These are phyloP conservation scores for Percopsis omiscomaycus DNA, from an alignment of 2,797 vertebrate genomes.

Conservation along the genomic window DNA sequence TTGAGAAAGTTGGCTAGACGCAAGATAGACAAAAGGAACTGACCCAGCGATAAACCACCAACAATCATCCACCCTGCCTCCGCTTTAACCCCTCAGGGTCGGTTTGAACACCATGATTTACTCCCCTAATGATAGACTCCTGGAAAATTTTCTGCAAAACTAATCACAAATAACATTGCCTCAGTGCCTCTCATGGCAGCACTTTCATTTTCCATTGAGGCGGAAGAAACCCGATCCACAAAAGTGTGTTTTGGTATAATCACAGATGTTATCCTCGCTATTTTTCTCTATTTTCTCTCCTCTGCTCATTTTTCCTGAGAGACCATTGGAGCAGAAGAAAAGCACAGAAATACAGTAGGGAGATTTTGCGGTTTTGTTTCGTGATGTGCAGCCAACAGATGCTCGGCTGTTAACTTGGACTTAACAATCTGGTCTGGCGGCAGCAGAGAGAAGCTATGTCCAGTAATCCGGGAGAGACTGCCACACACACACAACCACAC, in stretches of 20 bases:
- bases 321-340: constrained; percentile 40
- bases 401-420: constrained; percentile 43
- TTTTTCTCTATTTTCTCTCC: constrained; percentile 20
- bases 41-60: constrained; percentile 49
- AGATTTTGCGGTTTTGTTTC: constrained; percentile 47
- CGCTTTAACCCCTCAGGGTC: constrained; percentile 58
- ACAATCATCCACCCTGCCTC: constrained; percentile 53
- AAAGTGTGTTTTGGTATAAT: constrained; percentile 67
- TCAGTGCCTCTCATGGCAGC: constrained; percentile 57
- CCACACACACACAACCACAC: background rate
- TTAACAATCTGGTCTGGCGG: constrained; percentile 33
- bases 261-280: constrained; percentile 69
- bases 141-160: constrained; percentile 75
- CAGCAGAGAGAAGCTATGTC: constrained; percentile 20
- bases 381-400: constrained; percentile 49
- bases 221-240: constrained; percentile 64
- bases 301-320: constrained; percentile 47
- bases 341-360: constrained; percentile 34
- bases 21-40: constrained; percentile 34
- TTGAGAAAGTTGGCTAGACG: constrained; percentile 41
- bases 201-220: constrained; percentile 77
- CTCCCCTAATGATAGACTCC: constrained; percentile 54
- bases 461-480: constrained; percentile 34
- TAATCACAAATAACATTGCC: constrained; percentile 69
- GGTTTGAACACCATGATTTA: constrained; percentile 56